phyloP scores from a whole-genome alignment of 2,797 vertebrate species.

The Tokudaia tokunoshimensis region DNA sequence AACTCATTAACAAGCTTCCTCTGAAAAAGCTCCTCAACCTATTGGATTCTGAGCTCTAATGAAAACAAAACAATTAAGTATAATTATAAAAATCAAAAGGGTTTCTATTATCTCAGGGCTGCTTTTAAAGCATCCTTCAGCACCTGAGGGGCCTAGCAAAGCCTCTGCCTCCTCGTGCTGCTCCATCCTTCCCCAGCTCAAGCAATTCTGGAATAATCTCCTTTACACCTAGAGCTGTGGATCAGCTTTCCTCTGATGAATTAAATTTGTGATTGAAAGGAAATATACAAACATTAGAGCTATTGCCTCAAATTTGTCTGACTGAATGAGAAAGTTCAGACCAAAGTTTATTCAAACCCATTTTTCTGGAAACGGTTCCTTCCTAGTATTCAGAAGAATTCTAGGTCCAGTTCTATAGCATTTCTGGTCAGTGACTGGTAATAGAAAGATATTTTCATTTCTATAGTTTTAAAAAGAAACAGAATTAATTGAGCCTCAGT shows the following conservation, averaged over 20 bases:
- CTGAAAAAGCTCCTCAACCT: background rate
- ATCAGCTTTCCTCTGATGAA: slow-evolving; percentile 33
- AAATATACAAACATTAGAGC: background rate
- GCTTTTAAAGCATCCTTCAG: background rate
- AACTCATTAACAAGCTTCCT: slow-evolving; percentile 51
- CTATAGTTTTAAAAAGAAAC: background rate
- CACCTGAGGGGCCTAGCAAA: background rate
- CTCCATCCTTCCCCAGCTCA: too few relatives aligned
- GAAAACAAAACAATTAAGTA: background rate
- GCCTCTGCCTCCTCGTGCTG: background rate
- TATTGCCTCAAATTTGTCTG: background rate
- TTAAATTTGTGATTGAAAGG: background rate
- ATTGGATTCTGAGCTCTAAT: slow-evolving; percentile 24
- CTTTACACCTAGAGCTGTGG: background rate
- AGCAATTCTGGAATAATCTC: background rate
- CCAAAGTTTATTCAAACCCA: background rate
- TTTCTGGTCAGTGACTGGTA: background rate
- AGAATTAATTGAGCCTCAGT: background rate
- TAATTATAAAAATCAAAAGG: slow-evolving; percentile 54
- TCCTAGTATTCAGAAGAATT: background rate
- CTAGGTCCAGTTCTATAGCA: background rate
- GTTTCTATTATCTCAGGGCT: background rate
- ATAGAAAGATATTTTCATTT: slow-evolving; percentile 7
- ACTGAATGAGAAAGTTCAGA: background rate
- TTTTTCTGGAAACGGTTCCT: background rate